Evolutionary conservation across 2,113 vertebrate genomes (phyloP), one percentile per base, ranked within the genome.

Genomic region (Oriolus oriolus): DNA sequence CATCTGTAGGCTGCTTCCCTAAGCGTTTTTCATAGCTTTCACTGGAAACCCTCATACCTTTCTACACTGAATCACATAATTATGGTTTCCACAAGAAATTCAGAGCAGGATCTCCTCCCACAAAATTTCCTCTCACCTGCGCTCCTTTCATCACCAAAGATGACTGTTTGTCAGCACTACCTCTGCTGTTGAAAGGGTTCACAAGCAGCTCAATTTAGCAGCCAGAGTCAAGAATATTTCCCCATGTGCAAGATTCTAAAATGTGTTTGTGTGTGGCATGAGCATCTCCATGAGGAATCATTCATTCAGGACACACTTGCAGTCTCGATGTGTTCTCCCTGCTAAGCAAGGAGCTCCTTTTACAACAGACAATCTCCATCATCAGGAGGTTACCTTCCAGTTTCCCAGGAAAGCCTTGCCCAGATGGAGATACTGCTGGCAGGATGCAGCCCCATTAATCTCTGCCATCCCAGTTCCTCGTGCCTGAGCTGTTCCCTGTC

Each of bases 121-220:
- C 95, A 61, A 80, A 81, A 95, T 94, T 90, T 82, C 65, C 80
- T 96, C 83, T 94, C 87, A 88, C 93, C 95, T 96, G 94, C 37
- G 2, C 74, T 94, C 85, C 76, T 96, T 96, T 97, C 80, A 93
- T 90, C 93, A 75, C 90, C 0, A 4, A 71, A 89, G 56, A 93
- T 60, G 71, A 81, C 41, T 94, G 59, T 94, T 95, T 92, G 90
- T 95, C 92, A 95, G 94, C 79, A 61, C 78, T 90, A 64, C 45
- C 30, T 83, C 81, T 89, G 3, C 84, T 81, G 66, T 50, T 85
- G 89, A 90, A 60, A 78, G 56, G 50, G 63, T 45, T 95, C 94
- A 92, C 57, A 75, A 18, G 42, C 45, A 93, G 91, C 87, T 81
- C 66, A 17, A 56, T 79, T 87, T 77, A 86, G 91, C 77, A 75